These are phyloP conservation scores for Leuctra nigra DNA, from an alignment of 2,888 invertebrate genomes.

Conservation along the genomic window DNA sequence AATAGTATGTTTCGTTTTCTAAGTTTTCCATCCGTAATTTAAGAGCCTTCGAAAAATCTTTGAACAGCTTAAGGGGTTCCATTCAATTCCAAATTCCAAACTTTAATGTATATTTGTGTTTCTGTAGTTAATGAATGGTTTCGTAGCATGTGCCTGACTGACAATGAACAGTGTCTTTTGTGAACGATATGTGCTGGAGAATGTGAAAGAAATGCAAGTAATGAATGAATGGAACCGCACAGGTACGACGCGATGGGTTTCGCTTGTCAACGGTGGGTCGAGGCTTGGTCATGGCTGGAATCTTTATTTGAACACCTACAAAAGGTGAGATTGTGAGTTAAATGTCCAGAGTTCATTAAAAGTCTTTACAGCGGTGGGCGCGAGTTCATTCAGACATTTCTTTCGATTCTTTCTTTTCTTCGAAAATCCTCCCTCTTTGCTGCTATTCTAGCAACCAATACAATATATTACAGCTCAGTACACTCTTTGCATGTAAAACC, in stretches of 20 bases:
- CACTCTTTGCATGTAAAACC: no score
- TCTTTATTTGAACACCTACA: constrained; percentile 10
- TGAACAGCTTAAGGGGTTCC: no score
- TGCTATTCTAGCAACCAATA: no score
- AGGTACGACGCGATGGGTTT: constrained; percentile 14
- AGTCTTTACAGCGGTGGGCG: constrained; percentile 11
- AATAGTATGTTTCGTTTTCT: no score
- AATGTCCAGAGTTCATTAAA: constrained; percentile 17
- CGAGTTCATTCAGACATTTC: constrained; percentile 17
- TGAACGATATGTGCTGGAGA: no score
- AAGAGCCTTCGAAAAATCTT: no score
- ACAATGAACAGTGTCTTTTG: constrained; percentile 1
- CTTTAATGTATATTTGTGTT: constrained; percentile 5
- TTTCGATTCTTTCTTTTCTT: not conserved
- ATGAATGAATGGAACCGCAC: no score
- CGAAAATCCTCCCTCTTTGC: no score
- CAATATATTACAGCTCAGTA: no score
- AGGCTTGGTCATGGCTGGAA: constrained; percentile 4
- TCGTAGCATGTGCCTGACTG: not conserved
- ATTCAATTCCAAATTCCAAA: not conserved
- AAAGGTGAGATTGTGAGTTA: constrained; percentile 9
- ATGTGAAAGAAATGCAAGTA: no score
- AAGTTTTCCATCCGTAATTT: no score
- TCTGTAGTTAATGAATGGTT: constrained; percentile 1
- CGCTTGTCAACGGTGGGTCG: constrained; percentile 13